Conservation (phyloP, 2,113 vertebrate genomes). For the Pomatorhinus ruficollis region DNA sequence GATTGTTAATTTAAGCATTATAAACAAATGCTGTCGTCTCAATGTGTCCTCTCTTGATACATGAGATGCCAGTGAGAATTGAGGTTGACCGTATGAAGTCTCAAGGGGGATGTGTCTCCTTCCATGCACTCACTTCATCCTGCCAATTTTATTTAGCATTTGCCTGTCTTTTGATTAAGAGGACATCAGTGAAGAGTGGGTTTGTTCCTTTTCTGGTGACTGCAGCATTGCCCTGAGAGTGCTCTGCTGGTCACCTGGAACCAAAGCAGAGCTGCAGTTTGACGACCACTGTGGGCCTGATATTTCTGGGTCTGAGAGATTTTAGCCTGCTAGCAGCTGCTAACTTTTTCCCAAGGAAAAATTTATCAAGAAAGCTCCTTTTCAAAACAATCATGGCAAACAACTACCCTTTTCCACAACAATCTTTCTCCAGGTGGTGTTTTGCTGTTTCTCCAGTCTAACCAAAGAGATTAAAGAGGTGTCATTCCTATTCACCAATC, state of each 20-base stretch:
- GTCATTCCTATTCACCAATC: too few species aligned
- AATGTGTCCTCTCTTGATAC: not conserved
- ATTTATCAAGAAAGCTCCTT: too few species aligned
- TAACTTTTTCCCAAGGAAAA: too few species aligned
- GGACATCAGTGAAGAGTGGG: not conserved
- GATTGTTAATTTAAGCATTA: not conserved
- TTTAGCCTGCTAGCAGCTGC: too few species aligned
- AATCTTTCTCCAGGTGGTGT: too few species aligned
- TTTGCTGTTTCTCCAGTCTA: too few species aligned
- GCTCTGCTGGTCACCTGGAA: not conserved
- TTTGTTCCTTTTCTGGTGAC: not conserved
- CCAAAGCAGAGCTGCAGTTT: not conserved
- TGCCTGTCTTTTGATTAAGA: not conserved
- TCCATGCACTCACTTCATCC: not conserved
- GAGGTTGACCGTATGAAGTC: not conserved
- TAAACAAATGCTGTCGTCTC: not conserved
- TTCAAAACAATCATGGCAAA: too few species aligned
- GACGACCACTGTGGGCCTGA: not conserved
- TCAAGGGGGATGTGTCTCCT: not conserved
- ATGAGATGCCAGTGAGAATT: not conserved
- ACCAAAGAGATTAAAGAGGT: too few species aligned
- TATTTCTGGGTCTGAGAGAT: too few species aligned
- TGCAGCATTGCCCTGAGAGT: not conserved
- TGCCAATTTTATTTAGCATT: not conserved
- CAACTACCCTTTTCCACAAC: too few species aligned